Percentiles rank a stretch among this genome's conserved stretches.
These are phyloP conservation scores for Tringa solitaria DNA, from an alignment of 2,113 vertebrate genomes.

Conservation along the genomic window DNA sequence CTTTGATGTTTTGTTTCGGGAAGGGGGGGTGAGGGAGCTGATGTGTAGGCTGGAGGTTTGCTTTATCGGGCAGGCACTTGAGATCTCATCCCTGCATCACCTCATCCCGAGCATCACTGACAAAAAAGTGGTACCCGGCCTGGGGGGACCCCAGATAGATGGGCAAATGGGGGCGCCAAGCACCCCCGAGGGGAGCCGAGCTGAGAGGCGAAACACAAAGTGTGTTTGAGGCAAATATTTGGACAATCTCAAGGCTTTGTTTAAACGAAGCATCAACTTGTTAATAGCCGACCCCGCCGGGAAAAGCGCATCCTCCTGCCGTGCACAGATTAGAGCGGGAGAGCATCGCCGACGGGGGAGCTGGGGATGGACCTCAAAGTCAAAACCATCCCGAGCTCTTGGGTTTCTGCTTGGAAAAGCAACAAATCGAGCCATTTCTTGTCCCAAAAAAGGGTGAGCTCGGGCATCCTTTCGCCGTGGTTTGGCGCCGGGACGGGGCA, in stretches of 20 bases:
- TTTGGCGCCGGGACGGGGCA: background rate
- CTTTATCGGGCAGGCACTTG: background rate
- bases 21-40: background rate
- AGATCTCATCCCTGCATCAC: background rate
- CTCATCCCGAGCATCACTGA: background rate
- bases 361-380: background rate
- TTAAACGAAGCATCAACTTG: constrained; percentile 19
- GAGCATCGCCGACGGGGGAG: background rate
- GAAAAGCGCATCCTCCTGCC: constrained; percentile 21
- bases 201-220: background rate
- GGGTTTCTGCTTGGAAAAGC: background rate
- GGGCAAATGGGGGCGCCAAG: background rate
- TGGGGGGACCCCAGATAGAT: background rate
- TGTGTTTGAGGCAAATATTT: constrained; percentile 64
- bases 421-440: background rate
- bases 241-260: constrained; percentile 56
- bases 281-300: constrained; percentile 39
- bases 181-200: background rate
- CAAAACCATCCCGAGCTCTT: background rate
- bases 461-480: accelerated
- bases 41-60: background rate
- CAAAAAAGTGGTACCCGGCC: background rate
- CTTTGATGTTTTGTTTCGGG: constrained; percentile 13
- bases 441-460: background rate
- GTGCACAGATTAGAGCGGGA: background rate